Conservation (phyloP, 2,797 vertebrate genomes). For the Chromis chromis region DNA sequence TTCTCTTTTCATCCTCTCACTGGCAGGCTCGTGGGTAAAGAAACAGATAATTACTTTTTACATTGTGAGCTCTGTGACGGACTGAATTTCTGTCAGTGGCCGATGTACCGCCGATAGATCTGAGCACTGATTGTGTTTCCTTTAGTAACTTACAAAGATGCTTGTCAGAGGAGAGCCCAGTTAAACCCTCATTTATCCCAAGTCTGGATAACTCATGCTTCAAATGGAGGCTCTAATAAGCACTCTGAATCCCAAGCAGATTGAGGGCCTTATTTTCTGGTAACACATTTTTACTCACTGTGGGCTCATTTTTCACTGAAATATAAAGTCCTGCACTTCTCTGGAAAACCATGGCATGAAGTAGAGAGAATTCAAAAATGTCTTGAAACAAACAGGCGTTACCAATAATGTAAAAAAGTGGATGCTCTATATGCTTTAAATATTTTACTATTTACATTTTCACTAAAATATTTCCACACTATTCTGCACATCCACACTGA, state of each 20-base stretch:
- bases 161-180: constrained; percentile 4
- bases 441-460: no score
- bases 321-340: no score
- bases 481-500: no score
- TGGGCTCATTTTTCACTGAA: no score
- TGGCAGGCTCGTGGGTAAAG: constrained; percentile 28
- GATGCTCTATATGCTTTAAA: no score
- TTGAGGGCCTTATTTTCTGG: no score
- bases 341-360: no score
- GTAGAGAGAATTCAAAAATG: no score
- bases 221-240: background rate
- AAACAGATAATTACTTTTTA: constrained; percentile 55
- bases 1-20: constrained; percentile 23
- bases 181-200: constrained; percentile 4
- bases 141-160: background rate
- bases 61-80: constrained; percentile 15
- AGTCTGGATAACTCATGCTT: background rate
- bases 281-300: no score
- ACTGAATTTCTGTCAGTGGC: constrained; percentile 16
- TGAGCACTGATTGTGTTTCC: constrained; percentile 4
- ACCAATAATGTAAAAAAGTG: no score
- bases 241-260: background rate
- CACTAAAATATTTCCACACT: no score
- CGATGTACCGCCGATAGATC: constrained; percentile 12
- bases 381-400: no score